Evolutionary conservation across 2,888 invertebrate genomes (phyloP).

Genomic region (Diloba caeruleocephala): DNA sequence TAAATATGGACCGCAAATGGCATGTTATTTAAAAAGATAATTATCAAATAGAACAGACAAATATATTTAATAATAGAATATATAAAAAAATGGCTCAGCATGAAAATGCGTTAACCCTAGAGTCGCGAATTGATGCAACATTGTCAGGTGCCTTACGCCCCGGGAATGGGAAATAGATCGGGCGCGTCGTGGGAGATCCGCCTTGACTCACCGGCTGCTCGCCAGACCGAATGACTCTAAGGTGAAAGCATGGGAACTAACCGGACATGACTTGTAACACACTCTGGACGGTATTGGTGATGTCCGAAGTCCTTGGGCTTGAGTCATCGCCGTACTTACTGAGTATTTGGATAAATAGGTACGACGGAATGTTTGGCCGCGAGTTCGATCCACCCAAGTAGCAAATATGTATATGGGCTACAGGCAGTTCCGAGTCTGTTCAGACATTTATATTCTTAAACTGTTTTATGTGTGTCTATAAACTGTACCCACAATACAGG

Average conservation of each 20-base stretch:
- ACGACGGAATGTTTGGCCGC: too few relatives aligned
- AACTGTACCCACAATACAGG: too few relatives aligned
- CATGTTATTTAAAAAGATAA: too few relatives aligned
- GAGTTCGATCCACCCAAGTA: too few relatives aligned
- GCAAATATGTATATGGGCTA: too few relatives aligned
- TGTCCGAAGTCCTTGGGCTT: constrained; percentile 6
- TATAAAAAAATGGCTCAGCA: too few relatives aligned
- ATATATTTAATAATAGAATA: not conserved
- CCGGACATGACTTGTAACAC: constrained; percentile 1
- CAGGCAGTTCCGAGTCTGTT: too few relatives aligned
- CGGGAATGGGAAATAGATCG: constrained; percentile 54
- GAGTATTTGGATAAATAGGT: not conserved
- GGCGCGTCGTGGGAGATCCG: constrained; percentile 55
- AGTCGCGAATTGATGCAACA: constrained; percentile 38
- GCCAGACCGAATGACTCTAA: constrained; percentile 9
- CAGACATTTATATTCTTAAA: too few relatives aligned
- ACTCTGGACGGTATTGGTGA: not conserved
- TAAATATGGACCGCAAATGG: too few relatives aligned
- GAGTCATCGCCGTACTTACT: not conserved
- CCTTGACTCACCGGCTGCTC: constrained; percentile 48
- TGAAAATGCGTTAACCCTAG: constrained; percentile 38
- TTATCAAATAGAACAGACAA: too few relatives aligned
- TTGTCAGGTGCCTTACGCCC: constrained; percentile 42
- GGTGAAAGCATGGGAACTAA: constrained; percentile 26
- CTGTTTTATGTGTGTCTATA: too few relatives aligned